phyloP scores from a whole-genome alignment of 2,113 vertebrate species.

The Bucco capensis region DNA sequence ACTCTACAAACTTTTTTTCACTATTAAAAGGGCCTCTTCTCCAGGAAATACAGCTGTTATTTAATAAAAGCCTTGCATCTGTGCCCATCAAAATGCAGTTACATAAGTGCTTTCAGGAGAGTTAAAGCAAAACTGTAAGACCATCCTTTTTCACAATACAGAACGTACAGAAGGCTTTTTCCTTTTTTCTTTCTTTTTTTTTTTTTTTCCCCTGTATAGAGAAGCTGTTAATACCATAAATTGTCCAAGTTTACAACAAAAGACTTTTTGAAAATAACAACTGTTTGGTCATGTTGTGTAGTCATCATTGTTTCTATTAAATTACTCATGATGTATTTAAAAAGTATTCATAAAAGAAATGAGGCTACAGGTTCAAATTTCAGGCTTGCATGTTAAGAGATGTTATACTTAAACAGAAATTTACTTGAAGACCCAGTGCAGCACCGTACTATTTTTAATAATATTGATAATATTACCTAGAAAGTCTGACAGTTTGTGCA shows the following conservation, averaged over 20 bases:
- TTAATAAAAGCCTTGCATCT: conserved; percentile 1
- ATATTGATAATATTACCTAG: not conserved
- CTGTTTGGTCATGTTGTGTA: not conserved
- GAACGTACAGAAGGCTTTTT: not conserved
- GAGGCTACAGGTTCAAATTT: not conserved
- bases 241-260: conserved; percentile 9
- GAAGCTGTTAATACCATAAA: not conserved
- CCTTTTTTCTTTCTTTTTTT: not conserved
- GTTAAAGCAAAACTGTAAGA: not conserved
- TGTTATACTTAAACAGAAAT: not conserved
- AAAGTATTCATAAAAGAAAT: not conserved
- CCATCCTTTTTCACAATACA: not conserved
- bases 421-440: not conserved
- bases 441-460: not conserved
- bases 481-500: not conserved
- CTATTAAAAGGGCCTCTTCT: conserved; percentile 27
- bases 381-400: not conserved
- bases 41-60: conserved; percentile 17
- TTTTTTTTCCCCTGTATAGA: not conserved
- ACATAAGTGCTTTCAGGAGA: not conserved
- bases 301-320: not conserved
- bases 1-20: conserved; percentile 53
- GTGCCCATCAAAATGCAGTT: not conserved
- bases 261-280: conserved; percentile 22
- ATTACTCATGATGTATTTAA: not conserved